These are phyloP conservation scores for Zonotrichia albicollis DNA, from an alignment of 2,797 vertebrate genomes.

Conservation along the genomic window DNA sequence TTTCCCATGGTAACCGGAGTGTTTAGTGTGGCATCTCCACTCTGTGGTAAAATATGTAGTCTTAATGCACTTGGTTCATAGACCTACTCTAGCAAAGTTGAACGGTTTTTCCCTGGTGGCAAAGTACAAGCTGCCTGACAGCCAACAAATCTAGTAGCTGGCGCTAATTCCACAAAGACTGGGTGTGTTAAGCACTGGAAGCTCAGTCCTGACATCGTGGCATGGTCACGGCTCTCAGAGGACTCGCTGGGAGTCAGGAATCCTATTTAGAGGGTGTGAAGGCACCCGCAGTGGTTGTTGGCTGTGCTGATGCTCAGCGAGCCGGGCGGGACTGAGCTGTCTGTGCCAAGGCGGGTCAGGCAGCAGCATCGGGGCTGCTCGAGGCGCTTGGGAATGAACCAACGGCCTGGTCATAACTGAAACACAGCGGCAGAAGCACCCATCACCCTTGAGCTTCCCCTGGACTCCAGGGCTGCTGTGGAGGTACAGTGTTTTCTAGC, in stretches of 20 bases:
- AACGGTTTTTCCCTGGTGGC: slow-evolving; percentile 26
- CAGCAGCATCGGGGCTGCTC: not conserved
- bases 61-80: slow-evolving; percentile 33
- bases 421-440: not conserved
- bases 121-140: slow-evolving; percentile 15
- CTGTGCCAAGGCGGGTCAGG: accelerated
- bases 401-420: not conserved
- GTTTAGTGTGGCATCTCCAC: slow-evolving; percentile 32
- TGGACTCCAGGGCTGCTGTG: not conserved
- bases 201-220: not conserved
- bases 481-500: not conserved
- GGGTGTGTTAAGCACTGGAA: not conserved
- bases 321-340: not conserved
- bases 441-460: not conserved
- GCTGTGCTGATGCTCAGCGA: not conserved
- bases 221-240: not conserved
- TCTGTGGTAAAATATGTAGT: not conserved
- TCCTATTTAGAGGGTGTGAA: not conserved
- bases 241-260: not conserved
- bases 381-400: not conserved
- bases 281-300: not conserved
- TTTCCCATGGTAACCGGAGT: slow-evolving; percentile 49
- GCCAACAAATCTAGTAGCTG: slow-evolving; percentile 11
- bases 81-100: slow-evolving; percentile 21
- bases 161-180: slow-evolving; percentile 10